Percentiles rank a stretch among this genome's conserved stretches.
Conservation (phyloP, 2,113 vertebrate genomes). For the Amblyopsis rosae region DNA sequence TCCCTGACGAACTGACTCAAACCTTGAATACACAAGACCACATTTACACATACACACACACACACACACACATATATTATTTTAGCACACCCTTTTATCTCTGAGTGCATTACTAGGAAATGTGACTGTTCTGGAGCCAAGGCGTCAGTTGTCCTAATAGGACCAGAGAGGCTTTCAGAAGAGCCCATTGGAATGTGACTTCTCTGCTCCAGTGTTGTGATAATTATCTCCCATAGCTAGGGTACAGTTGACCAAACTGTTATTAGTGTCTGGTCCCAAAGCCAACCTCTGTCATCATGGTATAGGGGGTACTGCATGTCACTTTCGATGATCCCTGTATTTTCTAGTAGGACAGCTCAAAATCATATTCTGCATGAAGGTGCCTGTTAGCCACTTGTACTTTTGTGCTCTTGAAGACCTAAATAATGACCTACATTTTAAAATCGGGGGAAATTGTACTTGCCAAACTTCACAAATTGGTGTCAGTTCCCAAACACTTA, state of each 20-base stretch:
- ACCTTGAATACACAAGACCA: neutral
- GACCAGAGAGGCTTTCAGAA: conserved; percentile 42
- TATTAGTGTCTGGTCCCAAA: no score
- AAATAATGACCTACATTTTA: no score
- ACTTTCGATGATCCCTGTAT: no score
- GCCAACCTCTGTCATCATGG: no score
- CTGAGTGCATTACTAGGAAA: conserved; percentile 63
- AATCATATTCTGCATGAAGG: no score
- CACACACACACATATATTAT: conserved; percentile 4
- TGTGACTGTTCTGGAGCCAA: conserved; percentile 37
- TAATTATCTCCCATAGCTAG: conserved; percentile 13
- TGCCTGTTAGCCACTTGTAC: no score
- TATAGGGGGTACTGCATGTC: no score
- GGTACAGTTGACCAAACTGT: neutral
- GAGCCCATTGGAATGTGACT: conserved; percentile 47
- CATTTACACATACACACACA: neutral
- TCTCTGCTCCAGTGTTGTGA: conserved; percentile 11
- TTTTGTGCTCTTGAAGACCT: no score
- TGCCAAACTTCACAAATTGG: no score
- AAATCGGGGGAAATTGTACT: no score
- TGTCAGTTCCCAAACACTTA: no score
- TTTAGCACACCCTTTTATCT: conserved; percentile 60
- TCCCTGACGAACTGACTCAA: neutral
- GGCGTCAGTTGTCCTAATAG: conserved; percentile 50
- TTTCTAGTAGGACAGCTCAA: no score